A percentile compares a stretch with the other conserved stretches of the same genome.
Evolutionary conservation across 1,140 invertebrate genomes (phyloP).

Genomic region (Lepidotrigona ventralis): DNA sequence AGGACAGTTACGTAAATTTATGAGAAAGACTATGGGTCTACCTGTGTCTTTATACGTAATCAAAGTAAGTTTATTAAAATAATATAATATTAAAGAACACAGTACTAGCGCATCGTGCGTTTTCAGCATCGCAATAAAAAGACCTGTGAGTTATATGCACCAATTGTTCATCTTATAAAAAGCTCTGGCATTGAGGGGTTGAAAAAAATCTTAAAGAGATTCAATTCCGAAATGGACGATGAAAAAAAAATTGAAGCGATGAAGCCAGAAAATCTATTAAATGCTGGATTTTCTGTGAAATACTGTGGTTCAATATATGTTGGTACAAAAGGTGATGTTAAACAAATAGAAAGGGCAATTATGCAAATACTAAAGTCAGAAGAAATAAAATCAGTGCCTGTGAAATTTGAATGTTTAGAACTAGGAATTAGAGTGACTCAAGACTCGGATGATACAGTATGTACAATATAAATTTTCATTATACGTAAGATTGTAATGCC

Average conservation of each 20-base stretch:
- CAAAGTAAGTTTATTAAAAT: slow-evolving; percentile 77
- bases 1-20: slow-evolving; percentile 79
- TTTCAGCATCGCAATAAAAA: slow-evolving; percentile 69
- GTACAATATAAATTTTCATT: slow-evolving; percentile 9
- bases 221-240: slow-evolving; percentile 27
- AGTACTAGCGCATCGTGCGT: background rate
- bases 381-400: slow-evolving; percentile 69
- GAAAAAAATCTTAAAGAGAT: slow-evolving; percentile 61
- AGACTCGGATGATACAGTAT: slow-evolving; percentile 69
- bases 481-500: slow-evolving; percentile 6
- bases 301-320: slow-evolving; percentile 79
- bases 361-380: slow-evolving; percentile 70
- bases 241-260: slow-evolving; percentile 37
- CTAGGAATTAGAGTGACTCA: slow-evolving; percentile 79
- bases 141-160: slow-evolving; percentile 71
- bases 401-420: slow-evolving; percentile 80
- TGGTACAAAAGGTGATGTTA: slow-evolving; percentile 80
- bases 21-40: slow-evolving; percentile 78
- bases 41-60: slow-evolving; percentile 81
- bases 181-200: slow-evolving; percentile 67
- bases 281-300: slow-evolving; percentile 75
- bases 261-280: slow-evolving; percentile 51
- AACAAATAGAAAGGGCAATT: slow-evolving; percentile 81
- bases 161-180: slow-evolving; percentile 73
- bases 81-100: background rate